These are phyloP conservation scores for Ciconia nigra DNA, from an alignment of 2,797 vertebrate genomes.

Conservation along the genomic window DNA sequence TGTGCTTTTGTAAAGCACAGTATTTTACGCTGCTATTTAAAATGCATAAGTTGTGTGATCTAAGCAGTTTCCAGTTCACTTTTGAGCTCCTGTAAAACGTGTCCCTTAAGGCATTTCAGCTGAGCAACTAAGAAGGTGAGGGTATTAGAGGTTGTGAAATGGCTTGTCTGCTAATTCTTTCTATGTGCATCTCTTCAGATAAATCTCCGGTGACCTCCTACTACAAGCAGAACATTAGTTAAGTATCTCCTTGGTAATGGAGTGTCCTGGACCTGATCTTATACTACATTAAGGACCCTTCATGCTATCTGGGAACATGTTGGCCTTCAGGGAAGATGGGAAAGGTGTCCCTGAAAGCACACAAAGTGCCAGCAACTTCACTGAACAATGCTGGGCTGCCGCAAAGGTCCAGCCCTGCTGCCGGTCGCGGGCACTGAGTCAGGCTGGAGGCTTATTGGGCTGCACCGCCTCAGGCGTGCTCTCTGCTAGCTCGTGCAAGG, in stretches of 20 bases:
- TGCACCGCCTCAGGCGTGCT: neutral
- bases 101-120: constrained; percentile 61
- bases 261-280: constrained; percentile 29
- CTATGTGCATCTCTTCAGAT: constrained; percentile 56
- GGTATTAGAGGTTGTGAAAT: constrained; percentile 64
- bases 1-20: neutral
- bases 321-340: neutral
- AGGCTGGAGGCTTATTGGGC: neutral
- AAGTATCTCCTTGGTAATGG: constrained; percentile 60
- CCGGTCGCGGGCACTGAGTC: rapidly evolving
- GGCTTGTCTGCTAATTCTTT: constrained; percentile 66
- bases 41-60: constrained; percentile 67
- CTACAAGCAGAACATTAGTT: constrained; percentile 59
- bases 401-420: neutral
- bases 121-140: constrained; percentile 37
- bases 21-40: constrained; percentile 57
- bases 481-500: neutral
- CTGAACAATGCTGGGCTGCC: neutral
- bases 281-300: neutral
- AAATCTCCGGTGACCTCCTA: constrained; percentile 65
- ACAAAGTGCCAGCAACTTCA: neutral
- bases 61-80: constrained; percentile 67
- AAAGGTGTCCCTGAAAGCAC: neutral
- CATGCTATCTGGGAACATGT: neutral
- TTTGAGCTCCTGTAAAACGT: constrained; percentile 55